phyloP scores from a whole-genome alignment of 2,113 vertebrate species.

The Ondatra zibethicus region DNA sequence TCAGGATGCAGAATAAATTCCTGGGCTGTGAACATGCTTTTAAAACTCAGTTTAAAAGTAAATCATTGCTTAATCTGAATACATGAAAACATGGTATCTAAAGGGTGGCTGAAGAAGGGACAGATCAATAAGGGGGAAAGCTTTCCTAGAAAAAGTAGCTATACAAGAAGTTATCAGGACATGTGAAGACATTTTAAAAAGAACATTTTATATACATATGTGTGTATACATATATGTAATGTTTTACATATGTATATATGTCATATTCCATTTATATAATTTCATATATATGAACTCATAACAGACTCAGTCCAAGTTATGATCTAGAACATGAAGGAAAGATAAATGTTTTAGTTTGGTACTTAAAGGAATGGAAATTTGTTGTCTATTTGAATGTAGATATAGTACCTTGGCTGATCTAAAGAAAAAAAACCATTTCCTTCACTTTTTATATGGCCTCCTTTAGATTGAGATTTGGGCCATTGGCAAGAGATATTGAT shows the following conservation, averaged over 20 bases:
- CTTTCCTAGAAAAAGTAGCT: not conserved
- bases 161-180: not conserved
- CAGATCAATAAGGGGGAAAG: not conserved
- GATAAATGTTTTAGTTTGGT: slow-evolving; percentile 65
- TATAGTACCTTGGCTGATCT: slow-evolving; percentile 60
- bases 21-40: slow-evolving; percentile 43
- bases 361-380: slow-evolving; percentile 67
- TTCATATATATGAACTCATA: not conserved
- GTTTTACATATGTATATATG: too few species aligned
- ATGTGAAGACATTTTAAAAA: not conserved
- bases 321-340: slow-evolving; percentile 62
- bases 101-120: not conserved
- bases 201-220: not conserved
- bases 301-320: not conserved
- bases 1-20: slow-evolving; percentile 63
- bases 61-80: slow-evolving; percentile 41
- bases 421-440: slow-evolving; percentile 51
- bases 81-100: slow-evolving; percentile 28
- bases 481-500: slow-evolving; percentile 38
- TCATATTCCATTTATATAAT: not conserved
- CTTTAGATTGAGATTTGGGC: slow-evolving; percentile 59
- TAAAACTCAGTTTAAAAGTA: slow-evolving; percentile 54
- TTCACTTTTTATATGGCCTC: not conserved
- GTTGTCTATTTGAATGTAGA: slow-evolving; percentile 58
- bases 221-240: not conserved